Evolutionary conservation across 2,113 vertebrate species (phyloP), one percentile per base, ranked within the genome.

Genomic region (Hippocampus zosterae): DNA sequence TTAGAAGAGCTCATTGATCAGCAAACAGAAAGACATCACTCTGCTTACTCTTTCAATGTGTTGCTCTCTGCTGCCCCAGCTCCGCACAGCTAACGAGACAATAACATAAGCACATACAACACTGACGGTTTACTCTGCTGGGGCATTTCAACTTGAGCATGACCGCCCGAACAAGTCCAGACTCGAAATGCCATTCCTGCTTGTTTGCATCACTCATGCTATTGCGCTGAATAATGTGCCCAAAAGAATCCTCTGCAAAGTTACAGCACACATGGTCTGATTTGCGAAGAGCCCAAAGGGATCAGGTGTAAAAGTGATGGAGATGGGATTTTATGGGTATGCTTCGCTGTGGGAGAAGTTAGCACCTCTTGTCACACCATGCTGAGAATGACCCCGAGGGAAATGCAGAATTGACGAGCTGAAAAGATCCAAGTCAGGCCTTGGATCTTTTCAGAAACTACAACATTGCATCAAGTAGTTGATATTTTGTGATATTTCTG

Each of bases 1-100:
- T 85, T 85, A 81, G 78, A 76, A 70, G 75, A 69, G 68, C 74
- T 52, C 83, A 86, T 79, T 83, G 86, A 87, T 86, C 75, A 77
- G 78, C 71, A 78, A 79, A 85, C 76, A 74, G 42, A 72, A 59
- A 3, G 70, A 75, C 79, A 78, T 79, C 77, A 75, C 73, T 71
- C 75, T 42, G 55, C 67, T 65, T 67, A 10, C 68, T 69, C 57
- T 61, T 46, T 3, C 44, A 77, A 70, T 12, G 18, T 21, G 25
- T 72, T 44, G 61, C 62, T 65, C 29, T 52, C 37, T 21, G 40
- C 61, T 10, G n/a, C 72, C 75, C 79, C 80, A 84, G 81, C 86
- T 78, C 2, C 12, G 42, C 9, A 0, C 33, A 2, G 66, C 76
- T 85, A 83, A 85, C 68, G 68, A 82, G 80, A 74, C 72, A 25